Percentiles rank a stretch among this genome's conserved stretches.
Evolutionary conservation across 2,888 invertebrate genomes (phyloP).

Genomic region (Harmothoe impar): DNA sequence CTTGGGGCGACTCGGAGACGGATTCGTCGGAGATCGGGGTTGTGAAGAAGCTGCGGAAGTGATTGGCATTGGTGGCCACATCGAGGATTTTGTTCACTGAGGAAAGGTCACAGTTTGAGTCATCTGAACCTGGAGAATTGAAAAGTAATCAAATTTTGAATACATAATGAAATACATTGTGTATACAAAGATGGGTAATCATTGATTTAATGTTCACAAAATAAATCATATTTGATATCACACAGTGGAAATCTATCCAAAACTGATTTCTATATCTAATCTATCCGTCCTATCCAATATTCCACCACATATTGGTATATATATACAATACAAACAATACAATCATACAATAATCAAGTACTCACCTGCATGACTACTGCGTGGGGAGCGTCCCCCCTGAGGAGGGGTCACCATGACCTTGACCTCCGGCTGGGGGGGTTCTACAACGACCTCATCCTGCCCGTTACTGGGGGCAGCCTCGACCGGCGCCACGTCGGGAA

Average conservation of each 20-base stretch:
- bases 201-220: too few species aligned
- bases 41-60: constrained; percentile 87
- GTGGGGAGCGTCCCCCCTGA: background rate
- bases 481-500: background rate
- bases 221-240: background rate
- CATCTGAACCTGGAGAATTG: constrained; percentile 68
- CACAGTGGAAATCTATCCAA: too few species aligned
- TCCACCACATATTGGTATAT: too few species aligned
- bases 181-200: background rate
- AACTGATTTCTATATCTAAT: too few species aligned
- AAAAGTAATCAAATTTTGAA: background rate
- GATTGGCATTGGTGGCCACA: constrained; percentile 87
- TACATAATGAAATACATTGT: background rate
- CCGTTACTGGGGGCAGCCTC: background rate
- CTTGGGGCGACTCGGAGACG: background rate
- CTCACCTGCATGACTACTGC: constrained; percentile 15
- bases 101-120: constrained; percentile 87
- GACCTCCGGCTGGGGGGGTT: background rate
- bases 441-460: background rate
- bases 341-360: background rate
- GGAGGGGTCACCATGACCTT: background rate
- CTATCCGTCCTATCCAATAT: too few species aligned
- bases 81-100: constrained; percentile 90
- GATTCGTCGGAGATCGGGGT: constrained; percentile 56
- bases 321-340: too few species aligned